Percentiles rank a stretch among this genome's conserved stretches.
Conservation (phyloP, 2,113 vertebrate genomes). For the Prunella fulvescens region DNA sequence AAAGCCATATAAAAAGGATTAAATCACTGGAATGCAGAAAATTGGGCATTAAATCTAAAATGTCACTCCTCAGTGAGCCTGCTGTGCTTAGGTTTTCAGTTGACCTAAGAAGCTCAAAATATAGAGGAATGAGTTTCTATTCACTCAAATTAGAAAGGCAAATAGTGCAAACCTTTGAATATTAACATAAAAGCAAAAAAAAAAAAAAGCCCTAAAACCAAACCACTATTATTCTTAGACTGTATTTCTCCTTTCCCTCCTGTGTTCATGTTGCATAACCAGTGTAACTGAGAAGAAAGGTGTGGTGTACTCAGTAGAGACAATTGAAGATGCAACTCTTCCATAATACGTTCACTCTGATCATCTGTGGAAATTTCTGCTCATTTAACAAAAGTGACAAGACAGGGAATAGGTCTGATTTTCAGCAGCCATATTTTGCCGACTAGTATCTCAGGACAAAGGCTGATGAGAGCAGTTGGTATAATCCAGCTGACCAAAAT, state of each 20-base stretch:
- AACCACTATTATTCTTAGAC: neutral
- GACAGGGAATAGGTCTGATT: neutral
- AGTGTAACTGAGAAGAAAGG: neutral
- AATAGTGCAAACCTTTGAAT: neutral
- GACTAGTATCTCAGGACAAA: neutral
- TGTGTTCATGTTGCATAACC: neutral
- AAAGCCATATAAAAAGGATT: neutral
- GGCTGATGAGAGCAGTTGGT: neutral
- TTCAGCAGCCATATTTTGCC: neutral
- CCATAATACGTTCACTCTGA: neutral
- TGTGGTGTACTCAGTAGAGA: neutral
- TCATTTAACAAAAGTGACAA: neutral
- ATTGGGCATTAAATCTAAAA: neutral
- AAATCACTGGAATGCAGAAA: neutral
- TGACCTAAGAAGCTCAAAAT: neutral
- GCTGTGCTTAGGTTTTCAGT: neutral
- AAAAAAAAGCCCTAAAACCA: fast-evolving
- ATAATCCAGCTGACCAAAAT: neutral
- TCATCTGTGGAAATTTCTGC: neutral
- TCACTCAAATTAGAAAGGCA: neutral
- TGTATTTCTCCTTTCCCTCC: neutral
- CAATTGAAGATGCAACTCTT: neutral
- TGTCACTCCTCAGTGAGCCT: neutral
- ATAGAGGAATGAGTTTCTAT: neutral
- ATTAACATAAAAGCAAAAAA: neutral